Base-by-base conservation (phyloP, 2,797 vertebrate species). In the Scleropages formosus region DNA sequence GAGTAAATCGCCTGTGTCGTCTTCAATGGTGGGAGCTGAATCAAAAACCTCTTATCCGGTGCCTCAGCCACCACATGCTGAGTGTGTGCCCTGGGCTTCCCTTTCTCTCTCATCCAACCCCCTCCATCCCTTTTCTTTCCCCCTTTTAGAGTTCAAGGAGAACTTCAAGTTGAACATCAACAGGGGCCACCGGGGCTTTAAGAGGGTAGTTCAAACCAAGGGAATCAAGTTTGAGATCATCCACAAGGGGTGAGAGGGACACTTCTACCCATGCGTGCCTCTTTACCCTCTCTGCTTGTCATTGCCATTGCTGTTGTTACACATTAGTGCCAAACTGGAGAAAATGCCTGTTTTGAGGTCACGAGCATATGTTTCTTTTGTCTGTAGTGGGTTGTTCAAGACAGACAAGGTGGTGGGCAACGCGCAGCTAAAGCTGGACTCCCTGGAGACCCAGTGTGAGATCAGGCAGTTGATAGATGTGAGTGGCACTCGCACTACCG, bases 151-250 rank as follows among this genome's bases (percentile, higher is more conserved):
- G 82, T 97, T 95, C 84, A 93, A 92, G 78, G 95, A 96, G 81
- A 88, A 93, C 79, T 98, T 98, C 83, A 96, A 93, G 75, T 90
- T 98, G 10, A 89, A 85, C 83, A 94, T 97, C 73, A 95, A 87
- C 86, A 92, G 95, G 0, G 31, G 84, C 12, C 93, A 96, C 83
- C 82, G 95, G 1, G 92, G 89, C 62, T 95, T 97, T 78, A 94
- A 93, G 78, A 90, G 96, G 58, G 90, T 94, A 18, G 80, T 95
- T n/a, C 95, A 95, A 78, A 89, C 92, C 77, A 96, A 96, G 86
- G 94, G 95, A 79, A 88, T 98, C 86, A 96, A 96, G 85, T 94
- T 98, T 46, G 96, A 98, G 85, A 85, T 98, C 78, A 72, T 94
- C 58, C 95, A 96, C 84, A 96, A 95, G 80, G 96, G 96, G 96